A percentile compares a stretch with the other conserved stretches of the same genome.
Evolutionary conservation across 1,140 invertebrate species (phyloP).

Genomic region (Drosophila persimilis): DNA sequence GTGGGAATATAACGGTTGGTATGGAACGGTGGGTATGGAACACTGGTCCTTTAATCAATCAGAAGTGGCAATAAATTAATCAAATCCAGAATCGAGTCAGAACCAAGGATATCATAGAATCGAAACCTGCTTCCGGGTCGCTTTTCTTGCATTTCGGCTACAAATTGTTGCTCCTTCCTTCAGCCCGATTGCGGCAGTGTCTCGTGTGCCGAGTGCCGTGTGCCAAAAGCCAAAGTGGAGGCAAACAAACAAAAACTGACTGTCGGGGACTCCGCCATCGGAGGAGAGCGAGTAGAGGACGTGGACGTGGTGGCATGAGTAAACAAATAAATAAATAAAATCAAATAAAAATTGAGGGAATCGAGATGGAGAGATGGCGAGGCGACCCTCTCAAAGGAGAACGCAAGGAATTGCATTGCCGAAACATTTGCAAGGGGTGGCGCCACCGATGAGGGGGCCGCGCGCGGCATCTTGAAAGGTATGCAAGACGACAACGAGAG

Average conservation of each 20-base stretch:
- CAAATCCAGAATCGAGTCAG: neutral
- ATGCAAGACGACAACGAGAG: conserved; percentile 3
- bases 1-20: no score
- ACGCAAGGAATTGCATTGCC: conserved; percentile 5
- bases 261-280: conserved; percentile 5
- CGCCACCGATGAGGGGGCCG: neutral
- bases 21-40: no score
- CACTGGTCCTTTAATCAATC: no score
- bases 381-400: neutral
- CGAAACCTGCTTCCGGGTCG: no score
- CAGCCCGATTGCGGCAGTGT: neutral
- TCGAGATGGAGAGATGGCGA: neutral
- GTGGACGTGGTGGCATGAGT: conserved; percentile 23
- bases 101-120: neutral
- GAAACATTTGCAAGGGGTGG: conserved; percentile 4
- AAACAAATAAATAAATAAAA: conserved; percentile 50
- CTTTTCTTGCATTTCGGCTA: no score
- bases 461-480: conserved; percentile 12
- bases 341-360: conserved; percentile 37
- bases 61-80: neutral
- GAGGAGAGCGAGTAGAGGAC: neutral
- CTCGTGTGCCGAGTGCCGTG: conserved; percentile 8
- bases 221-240: conserved; percentile 33
- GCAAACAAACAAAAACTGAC: conserved; percentile 27
- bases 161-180: conserved; percentile 23